phyloP scores from a whole-genome alignment of 2,113 vertebrate species.

The Takifugu bimaculatus region DNA sequence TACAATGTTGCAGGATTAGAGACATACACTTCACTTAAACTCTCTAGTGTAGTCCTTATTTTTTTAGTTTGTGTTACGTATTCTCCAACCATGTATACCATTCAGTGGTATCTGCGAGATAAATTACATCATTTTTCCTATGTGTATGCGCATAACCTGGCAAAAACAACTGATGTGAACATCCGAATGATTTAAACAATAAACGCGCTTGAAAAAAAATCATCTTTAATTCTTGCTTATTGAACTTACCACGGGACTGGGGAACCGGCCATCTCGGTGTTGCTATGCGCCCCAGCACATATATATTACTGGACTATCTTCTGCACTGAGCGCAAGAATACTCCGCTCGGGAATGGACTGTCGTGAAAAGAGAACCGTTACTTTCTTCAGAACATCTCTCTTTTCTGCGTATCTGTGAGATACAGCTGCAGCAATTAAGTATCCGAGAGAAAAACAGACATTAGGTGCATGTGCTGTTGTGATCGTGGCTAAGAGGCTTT shows the following conservation, averaged over 20 bases:
- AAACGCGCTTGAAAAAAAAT: too few species aligned
- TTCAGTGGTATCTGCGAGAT: too few species aligned
- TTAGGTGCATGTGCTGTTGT: background rate
- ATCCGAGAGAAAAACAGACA: too few species aligned
- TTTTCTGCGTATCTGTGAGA: background rate
- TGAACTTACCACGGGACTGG: slow-evolving; percentile 65
- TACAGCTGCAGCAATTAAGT: background rate
- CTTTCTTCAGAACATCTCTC: slow-evolving; percentile 28
- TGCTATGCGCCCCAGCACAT: slow-evolving; percentile 39
- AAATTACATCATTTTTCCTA: background rate
- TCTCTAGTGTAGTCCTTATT: too few species aligned
- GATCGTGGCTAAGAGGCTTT: slow-evolving; percentile 7
- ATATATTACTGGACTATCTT: slow-evolving; percentile 67
- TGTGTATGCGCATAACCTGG: too few species aligned
- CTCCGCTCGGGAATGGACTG: slow-evolving; percentile 53
- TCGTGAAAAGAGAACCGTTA: slow-evolving; percentile 50
- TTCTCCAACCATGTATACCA: too few species aligned
- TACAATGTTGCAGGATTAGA: too few species aligned
- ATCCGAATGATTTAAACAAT: too few species aligned
- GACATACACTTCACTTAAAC: too few species aligned
- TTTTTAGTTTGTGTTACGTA: too few species aligned
- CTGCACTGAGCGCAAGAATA: slow-evolving; percentile 54
- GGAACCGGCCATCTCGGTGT: slow-evolving; percentile 64
- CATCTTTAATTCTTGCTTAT: too few species aligned
- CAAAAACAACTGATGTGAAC: background rate